Base-by-base conservation (phyloP, 2,888 invertebrate genomes). In the Mythimna ferrago region DNA sequence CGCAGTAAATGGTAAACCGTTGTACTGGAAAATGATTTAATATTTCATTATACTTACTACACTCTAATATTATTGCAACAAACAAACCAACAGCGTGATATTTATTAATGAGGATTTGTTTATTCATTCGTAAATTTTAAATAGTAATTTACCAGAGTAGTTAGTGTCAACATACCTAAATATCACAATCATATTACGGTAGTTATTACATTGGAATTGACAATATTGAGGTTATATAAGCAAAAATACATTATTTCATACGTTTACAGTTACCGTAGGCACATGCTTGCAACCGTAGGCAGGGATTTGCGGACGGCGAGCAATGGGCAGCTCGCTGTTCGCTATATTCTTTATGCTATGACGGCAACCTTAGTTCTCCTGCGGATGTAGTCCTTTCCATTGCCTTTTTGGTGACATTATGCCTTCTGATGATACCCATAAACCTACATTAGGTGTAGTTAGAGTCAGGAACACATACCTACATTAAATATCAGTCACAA, bases 71-170 rank as follows among this genome's bases (percentile, higher is more conserved):
- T 11, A 32, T 48, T 54, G 11, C 35, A 67, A 58, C 10, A 11
- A 54, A 6, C 11, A 58, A 73, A n/a, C 26, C 51, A 66, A n/a
- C 21, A 75, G 51, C 16, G 19, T 11, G 14, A 35, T 26, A 26
- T 26, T 38, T 35, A 76, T 38, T 74, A 60, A 44, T 60, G 44
- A 44, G 16, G 11, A 53, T 60, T 60, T 69, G 44, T 77, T 77
- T 21, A 69, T 48, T 54, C n/a, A 32, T 14, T 19, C 1, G 48
- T 61, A 1, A 32, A 70, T 61, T 48, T 38, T n/a, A 70, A 69
- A 77, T 41, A 19, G 10, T 14, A 41, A 0, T 54, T 32, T 1
- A 38, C 11, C 21, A 10, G 54, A 32, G 61, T 61, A 48, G 26
- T 19, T 32, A 54, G 10, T 77, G 14, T 19, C 2, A 19, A 60